These are phyloP conservation scores for Mimumesa dahlbomi DNA, from an alignment of 2,888 invertebrate species.

Conservation along the genomic window DNA sequence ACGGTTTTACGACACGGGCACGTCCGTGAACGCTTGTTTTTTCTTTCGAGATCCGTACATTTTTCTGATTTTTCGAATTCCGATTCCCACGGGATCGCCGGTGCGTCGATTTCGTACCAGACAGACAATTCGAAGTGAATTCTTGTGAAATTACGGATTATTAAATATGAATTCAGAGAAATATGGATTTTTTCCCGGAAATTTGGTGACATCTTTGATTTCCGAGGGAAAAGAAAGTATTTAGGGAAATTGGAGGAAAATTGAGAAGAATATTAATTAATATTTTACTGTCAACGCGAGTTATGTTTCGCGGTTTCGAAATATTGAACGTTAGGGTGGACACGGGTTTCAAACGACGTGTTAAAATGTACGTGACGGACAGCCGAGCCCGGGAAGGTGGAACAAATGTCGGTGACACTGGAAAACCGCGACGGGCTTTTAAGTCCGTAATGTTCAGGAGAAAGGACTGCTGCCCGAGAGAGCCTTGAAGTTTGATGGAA, in stretches of 20 bases:
- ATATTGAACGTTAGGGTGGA: neutral
- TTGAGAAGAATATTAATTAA: too few species aligned
- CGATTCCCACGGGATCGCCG: too few species aligned
- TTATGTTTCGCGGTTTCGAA: neutral
- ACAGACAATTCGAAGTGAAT: too few species aligned
- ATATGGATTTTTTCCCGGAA: too few species aligned
- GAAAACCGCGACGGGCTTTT: slow-evolving; percentile 36
- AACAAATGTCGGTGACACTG: slow-evolving; percentile 30
- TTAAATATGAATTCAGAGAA: too few species aligned
- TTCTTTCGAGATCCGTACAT: neutral
- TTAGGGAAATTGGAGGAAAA: too few species aligned
- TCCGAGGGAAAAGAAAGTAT: too few species aligned
- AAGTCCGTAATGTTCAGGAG: slow-evolving; percentile 35
- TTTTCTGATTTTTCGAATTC: slow-evolving; percentile 34
- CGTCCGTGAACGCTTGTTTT: slow-evolving; percentile 4
- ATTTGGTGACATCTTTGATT: too few species aligned
- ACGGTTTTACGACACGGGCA: neutral
- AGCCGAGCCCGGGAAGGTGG: slow-evolving; percentile 23
- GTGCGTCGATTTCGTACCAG: too few species aligned
- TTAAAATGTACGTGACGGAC: slow-evolving; percentile 3
- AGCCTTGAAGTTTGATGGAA: slow-evolving; percentile 57
- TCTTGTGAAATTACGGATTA: too few species aligned
- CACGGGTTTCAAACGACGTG: neutral
- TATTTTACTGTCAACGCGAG: neutral
- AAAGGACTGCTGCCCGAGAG: slow-evolving; percentile 42